Conservation (phyloP, 92 coral and sea anemone species). For the Metridium senile region DNA sequence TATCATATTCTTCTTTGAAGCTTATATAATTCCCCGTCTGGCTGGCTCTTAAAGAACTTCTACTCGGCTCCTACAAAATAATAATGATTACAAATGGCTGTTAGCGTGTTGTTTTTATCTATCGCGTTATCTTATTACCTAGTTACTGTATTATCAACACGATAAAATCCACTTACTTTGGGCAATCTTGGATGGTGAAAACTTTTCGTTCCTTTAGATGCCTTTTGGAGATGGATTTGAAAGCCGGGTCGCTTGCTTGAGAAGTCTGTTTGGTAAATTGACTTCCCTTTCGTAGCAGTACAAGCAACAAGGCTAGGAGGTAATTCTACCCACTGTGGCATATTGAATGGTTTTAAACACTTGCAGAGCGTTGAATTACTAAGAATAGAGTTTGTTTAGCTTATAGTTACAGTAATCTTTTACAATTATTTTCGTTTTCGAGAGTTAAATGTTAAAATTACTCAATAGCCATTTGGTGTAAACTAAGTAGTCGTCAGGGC, state of each 20-base stretch:
- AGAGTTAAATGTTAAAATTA: slow-evolving; percentile 3
- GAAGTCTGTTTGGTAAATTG: slow-evolving; percentile 78
- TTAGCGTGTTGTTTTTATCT: too few species aligned
- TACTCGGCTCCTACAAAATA: slow-evolving; percentile 60
- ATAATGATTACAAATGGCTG: too few species aligned
- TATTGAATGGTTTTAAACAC: slow-evolving; percentile 6
- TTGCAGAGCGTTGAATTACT: not conserved
- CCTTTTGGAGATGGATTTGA: slow-evolving; percentile 76
- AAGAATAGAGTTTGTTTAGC: not conserved
- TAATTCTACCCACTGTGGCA: slow-evolving; percentile 88
- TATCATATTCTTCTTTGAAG: slow-evolving; percentile 76
- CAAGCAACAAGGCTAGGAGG: slow-evolving; percentile 86
- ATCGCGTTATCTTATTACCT: too few species aligned
- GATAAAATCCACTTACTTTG: slow-evolving; percentile 51
- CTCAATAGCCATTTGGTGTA: slow-evolving; percentile 25
- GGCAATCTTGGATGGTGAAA: slow-evolving; percentile 72
- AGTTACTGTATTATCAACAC: not conserved
- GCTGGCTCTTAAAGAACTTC: slow-evolving; percentile 64
- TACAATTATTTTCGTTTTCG: not conserved
- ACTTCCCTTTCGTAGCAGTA: slow-evolving; percentile 71
- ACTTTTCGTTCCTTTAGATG: slow-evolving; percentile 48
- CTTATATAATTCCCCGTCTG: slow-evolving; percentile 75
- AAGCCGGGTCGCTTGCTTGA: slow-evolving; percentile 80
- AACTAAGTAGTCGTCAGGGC: slow-evolving; percentile 50
- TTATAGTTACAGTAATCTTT: slow-evolving; percentile 27